Percentiles rank a stretch among this genome's conserved stretches.
Conservation (phyloP, 2,113 vertebrate genomes). For the Spea multiplicata region DNA sequence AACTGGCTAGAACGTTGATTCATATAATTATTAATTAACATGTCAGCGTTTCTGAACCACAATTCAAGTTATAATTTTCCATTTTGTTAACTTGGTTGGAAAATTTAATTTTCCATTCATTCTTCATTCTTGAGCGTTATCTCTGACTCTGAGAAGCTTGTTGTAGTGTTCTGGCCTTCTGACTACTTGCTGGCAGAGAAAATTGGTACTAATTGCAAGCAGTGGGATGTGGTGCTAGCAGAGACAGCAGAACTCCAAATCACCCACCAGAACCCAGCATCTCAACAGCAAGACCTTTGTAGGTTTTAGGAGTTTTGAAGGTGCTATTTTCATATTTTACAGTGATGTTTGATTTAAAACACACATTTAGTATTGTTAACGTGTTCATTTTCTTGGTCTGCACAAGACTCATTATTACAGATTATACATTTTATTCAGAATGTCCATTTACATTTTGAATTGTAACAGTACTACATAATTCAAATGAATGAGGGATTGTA, state of each 20-base stretch:
- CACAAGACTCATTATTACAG: too few species aligned
- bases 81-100: constrained; percentile 1
- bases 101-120: constrained; percentile 13
- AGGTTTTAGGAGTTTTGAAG: constrained; percentile 46
- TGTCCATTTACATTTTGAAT: too few species aligned
- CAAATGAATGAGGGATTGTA: too few species aligned
- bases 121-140: constrained; percentile 42
- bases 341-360: too few species aligned
- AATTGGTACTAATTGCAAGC: constrained; percentile 61
- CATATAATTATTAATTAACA: constrained; percentile 32
- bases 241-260: constrained; percentile 51
- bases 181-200: constrained; percentile 54
- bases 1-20: too few species aligned
- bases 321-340: too few species aligned
- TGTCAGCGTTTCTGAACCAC: constrained; percentile 32
- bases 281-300: constrained; percentile 50
- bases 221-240: constrained; percentile 53
- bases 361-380: too few species aligned
- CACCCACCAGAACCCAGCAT: constrained; percentile 51
- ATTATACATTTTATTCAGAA: too few species aligned
- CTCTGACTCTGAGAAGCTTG: constrained; percentile 46
- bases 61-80: constrained; percentile 25
- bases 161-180: constrained; percentile 53
- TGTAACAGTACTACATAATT: too few species aligned
- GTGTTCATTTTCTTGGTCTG: too few species aligned